Evolutionary conservation across 2,797 vertebrate genomes (phyloP), one percentile per base, ranked within the genome.

Genomic region (Bovichtus diacanthus): DNA sequence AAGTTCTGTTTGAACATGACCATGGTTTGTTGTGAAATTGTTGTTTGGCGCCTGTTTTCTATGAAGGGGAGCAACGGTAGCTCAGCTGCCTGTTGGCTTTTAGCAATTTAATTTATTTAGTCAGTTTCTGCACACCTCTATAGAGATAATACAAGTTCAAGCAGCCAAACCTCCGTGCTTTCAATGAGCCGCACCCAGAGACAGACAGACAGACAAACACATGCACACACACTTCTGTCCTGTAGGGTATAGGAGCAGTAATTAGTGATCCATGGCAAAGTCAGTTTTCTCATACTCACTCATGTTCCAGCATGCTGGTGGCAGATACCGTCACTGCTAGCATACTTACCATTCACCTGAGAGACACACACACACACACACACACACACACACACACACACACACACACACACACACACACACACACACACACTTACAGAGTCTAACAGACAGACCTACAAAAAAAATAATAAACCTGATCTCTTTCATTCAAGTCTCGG

Each of bases 271-370:
- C 31, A 6, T 6, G 41, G 74, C 54, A 15, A 89, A 91, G 70
- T 78, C 63, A 70, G 65, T 61, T 79, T 90, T 82, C 78, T 89
- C 81, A 69, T 72, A 55, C 68, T 77, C 54, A 13, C 70, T 85
- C 92, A 66, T 83, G 86, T 90, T 87, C 61, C 70, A 85, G 84
- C 92, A 85, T 19, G 89, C 80, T 51, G 71, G 70, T 87, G 90
- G 70, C 85, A 93, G 83, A 94, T 93, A 70, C 87, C 88, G 78
- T 65, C 12, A 27, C 76, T 78, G 74, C 67, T 47, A 71, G 74
- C 81, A 80, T 83, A 83, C 76, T 81, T 88, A 76, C 25, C 34
- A 77, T 67, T 65, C 70, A 31, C 44, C 29, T 59, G 38, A 46
- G 5, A 67, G 38, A 71, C 62, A 53, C 41, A 50, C 34, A 65